These are phyloP conservation scores for Alca torda DNA, from an alignment of 2,797 vertebrate species.

Conservation along the genomic window DNA sequence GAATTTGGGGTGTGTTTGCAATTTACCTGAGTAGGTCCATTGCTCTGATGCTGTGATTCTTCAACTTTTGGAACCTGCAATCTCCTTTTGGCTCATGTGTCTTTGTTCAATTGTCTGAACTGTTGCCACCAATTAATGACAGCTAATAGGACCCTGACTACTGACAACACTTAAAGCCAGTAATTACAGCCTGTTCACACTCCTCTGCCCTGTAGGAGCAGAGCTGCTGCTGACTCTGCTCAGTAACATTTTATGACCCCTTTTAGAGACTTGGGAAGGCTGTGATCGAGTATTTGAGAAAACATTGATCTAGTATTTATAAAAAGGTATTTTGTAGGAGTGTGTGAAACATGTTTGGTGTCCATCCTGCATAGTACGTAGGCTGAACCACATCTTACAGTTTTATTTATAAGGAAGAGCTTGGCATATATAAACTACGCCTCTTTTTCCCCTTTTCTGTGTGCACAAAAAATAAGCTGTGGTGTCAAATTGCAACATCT, in stretches of 20 bases:
- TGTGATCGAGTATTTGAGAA: neutral
- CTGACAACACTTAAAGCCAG: slow-evolving; percentile 3
- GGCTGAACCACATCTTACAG: neutral
- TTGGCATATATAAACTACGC: neutral
- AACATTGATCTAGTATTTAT: slow-evolving; percentile 1
- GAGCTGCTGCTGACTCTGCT: slow-evolving; percentile 18
- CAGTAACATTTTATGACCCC: slow-evolving; percentile 16
- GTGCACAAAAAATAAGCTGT: neutral
- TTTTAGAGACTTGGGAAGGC: neutral
- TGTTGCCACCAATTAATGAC: slow-evolving; percentile 21
- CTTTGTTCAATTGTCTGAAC: slow-evolving; percentile 26
- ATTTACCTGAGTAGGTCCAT: neutral
- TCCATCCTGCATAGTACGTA: neutral
- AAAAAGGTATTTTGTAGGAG: neutral
- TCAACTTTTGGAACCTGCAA: neutral
- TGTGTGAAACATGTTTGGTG: neutral
- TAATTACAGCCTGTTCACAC: slow-evolving; percentile 42
- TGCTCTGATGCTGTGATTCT: neutral
- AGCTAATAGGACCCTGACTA: slow-evolving; percentile 33
- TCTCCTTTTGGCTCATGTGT: neutral
- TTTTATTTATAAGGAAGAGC: neutral
- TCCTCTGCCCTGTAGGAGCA: slow-evolving; percentile 18
- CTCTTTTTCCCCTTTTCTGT: neutral
- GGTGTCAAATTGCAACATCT: neutral
- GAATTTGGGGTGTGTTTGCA: neutral